Evolutionary conservation across 2,113 vertebrate genomes (phyloP), one percentile per base, ranked within the genome.

Genomic region (Oophaga pumilio): DNA sequence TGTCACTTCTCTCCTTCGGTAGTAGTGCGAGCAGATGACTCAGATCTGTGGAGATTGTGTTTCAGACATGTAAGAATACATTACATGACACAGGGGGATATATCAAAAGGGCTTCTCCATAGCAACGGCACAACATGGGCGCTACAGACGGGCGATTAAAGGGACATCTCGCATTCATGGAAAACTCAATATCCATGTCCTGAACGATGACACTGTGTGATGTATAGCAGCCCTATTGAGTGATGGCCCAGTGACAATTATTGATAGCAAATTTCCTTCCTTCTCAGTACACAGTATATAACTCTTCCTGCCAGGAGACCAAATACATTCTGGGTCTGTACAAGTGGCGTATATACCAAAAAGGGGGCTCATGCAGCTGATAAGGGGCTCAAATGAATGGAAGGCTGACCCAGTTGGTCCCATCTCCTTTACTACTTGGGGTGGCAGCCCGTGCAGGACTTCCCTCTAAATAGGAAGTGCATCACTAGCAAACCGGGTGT

Each of bases 21-120:
- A 76, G 83, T 59, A 50, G 20, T 68, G 80, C 22, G 43, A 66
- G 60, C 17, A 18, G 56, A 85, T 85, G 84, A 85, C 26, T 76
- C 84, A 76, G 69, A 76, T 84, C 66, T 84, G 82, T 7, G 1
- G 64, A 59, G 49, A 84, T 28, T 53, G 76, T 76, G 73, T 77
- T 80, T 60, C 78, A 80, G 78, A 33, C 26, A 20, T 20, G 28
- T 43, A 59, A 49, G 57, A 22, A 64, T 49, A 78, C 26, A 50
- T 76, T 50, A 76, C 73, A n/a, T 76, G 20, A n/a, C 74, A 11
- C 22, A 1, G 76, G 50, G 69, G 76, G 76, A 53, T 14, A 52
- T 56, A 14, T 77, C 28, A 11, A 14, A 52, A 76, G 49, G 33
- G n/a, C 49, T 77, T n/a, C 76, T 77, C 15, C 76, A 53, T 56